phyloP scores from a whole-genome alignment of 1,140 invertebrate genomes.

The Coboldia fuscipes region DNA sequence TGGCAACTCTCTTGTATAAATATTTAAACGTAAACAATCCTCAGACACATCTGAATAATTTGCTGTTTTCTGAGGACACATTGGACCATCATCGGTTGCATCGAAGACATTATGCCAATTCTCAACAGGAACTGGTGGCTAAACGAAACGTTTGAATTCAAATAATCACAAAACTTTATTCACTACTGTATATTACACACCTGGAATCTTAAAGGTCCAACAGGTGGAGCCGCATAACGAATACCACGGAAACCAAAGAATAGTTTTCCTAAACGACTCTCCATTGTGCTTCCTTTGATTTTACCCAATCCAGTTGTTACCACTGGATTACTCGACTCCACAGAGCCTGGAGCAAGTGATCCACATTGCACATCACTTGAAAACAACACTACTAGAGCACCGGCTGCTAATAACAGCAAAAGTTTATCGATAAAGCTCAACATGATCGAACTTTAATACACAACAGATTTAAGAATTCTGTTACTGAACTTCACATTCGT shows the following conservation, averaged over 20 bases:
- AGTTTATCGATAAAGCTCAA: no score
- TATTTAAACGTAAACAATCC: conserved; percentile 45
- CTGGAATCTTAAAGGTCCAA: conserved; percentile 32
- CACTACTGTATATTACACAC: conserved; percentile 14
- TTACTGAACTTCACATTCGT: no score
- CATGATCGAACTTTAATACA: no score
- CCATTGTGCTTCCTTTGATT: no score
- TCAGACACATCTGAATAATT: conserved; percentile 26
- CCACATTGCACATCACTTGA: no score
- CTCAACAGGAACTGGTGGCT: conserved; percentile 28
- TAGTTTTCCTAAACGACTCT: conserved; percentile 21
- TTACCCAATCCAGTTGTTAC: no score
- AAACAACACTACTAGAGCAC: no score
- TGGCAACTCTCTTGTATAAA: conserved; percentile 32
- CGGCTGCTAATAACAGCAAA: no score
- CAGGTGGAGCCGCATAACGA: conserved; percentile 36
- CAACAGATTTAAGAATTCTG: no score
- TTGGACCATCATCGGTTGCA: conserved; percentile 31
- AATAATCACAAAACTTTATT: not conserved
- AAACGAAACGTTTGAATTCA: conserved; percentile 4
- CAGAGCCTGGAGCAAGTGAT: no score
- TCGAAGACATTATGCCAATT: conserved; percentile 29
- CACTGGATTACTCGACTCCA: no score
- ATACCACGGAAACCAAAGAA: conserved; percentile 44
- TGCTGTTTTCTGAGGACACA: conserved; percentile 23